Evolutionary conservation across 1,140 invertebrate genomes (phyloP).

Genomic region (Helicoverpa zea): DNA sequence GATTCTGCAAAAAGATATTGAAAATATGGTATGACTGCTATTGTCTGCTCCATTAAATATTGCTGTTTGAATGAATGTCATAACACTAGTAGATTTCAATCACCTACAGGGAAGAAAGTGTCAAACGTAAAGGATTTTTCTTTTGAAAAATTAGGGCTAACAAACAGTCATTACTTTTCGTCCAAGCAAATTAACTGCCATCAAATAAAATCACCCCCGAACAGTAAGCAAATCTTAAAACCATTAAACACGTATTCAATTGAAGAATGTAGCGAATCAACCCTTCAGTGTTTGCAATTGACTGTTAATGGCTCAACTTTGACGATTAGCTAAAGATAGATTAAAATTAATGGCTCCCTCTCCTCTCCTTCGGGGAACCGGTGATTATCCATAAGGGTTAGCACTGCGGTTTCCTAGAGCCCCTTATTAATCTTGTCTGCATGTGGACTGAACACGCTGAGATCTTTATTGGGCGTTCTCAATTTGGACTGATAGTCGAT

Average conservation of each 20-base stretch:
- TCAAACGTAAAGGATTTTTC: no score
- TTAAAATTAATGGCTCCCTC: conserved; percentile 68
- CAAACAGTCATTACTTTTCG: neutral
- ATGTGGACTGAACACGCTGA: neutral
- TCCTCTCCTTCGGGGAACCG: conserved; percentile 50
- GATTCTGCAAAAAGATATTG: no score
- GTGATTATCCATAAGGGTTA: conserved; percentile 61
- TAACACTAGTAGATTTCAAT: no score
- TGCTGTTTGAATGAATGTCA: no score
- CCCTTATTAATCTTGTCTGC: conserved; percentile 49
- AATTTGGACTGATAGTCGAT: neutral
- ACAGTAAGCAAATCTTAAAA: neutral
- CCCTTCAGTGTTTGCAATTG: conserved; percentile 59
- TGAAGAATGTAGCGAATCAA: conserved; percentile 39
- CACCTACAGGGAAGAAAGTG: no score
- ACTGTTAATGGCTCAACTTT: conserved; percentile 70
- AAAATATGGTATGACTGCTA: no score
- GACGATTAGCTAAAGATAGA: conserved; percentile 69
- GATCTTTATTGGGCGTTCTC: neutral
- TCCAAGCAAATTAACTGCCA: neutral
- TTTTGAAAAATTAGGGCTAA: no score
- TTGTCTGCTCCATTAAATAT: no score
- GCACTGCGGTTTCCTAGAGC: conserved; percentile 44
- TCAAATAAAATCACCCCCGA: neutral
- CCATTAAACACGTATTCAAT: conserved; percentile 14